Evolutionary conservation across 2,888 invertebrate species (phyloP).

Genomic region (Melanostoma mellinum): DNA sequence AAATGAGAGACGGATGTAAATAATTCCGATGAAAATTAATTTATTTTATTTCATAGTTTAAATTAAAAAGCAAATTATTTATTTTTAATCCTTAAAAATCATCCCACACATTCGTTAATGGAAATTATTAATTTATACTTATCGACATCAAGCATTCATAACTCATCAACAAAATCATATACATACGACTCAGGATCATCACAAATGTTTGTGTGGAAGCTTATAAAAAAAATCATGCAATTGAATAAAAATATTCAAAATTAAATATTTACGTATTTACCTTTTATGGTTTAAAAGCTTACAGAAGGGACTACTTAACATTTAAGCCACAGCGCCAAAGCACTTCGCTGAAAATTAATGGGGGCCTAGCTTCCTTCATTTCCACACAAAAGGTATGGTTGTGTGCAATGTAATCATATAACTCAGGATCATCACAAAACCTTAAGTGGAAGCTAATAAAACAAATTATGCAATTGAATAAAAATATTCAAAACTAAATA

Average conservation of each 20-base stretch:
- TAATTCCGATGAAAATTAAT: slow-evolving; percentile 58
- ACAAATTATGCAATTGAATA: no score
- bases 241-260: slow-evolving; percentile 71
- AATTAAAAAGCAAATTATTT: slow-evolving; percentile 50
- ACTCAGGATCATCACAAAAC: no score
- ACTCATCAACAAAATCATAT: slow-evolving; percentile 16
- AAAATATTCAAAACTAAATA: no score
- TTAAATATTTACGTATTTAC: not conserved
- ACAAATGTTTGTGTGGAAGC: slow-evolving; percentile 31
- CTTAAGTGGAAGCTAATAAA: no score
- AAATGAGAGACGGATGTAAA: slow-evolving; percentile 56
- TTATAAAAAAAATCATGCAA: slow-evolving; percentile 48
- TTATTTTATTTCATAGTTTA: slow-evolving; percentile 63
- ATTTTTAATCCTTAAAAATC: slow-evolving; percentile 53
- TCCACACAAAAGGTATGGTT: no score
- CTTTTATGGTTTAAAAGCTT: not conserved
- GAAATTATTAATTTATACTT: slow-evolving; percentile 23
- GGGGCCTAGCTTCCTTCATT: no score
- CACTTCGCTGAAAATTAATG: no score
- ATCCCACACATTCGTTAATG: slow-evolving; percentile 37
- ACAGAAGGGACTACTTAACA: no score
- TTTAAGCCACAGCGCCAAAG: no score
- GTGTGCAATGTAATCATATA: no score
- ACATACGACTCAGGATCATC: slow-evolving; percentile 57
- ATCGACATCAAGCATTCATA: slow-evolving; percentile 21